These are phyloP conservation scores for Limnothrissa miodon DNA, from an alignment of 2,113 vertebrate genomes.

Conservation along the genomic window DNA sequence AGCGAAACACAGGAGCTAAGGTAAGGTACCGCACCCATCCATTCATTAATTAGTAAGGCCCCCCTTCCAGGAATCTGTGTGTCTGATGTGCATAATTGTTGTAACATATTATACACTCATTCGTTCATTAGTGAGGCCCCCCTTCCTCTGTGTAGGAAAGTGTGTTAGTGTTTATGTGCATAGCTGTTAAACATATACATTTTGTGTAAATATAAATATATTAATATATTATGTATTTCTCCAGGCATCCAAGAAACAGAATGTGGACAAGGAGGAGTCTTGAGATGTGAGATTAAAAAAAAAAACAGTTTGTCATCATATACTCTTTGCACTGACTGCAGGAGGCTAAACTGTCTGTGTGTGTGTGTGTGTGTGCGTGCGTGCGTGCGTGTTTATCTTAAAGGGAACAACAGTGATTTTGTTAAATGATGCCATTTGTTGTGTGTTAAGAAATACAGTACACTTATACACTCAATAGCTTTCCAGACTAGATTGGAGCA, in stretches of 20 bases:
- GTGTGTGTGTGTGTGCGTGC: constrained; percentile 24
- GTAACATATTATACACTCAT: no score
- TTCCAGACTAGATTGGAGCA: neutral
- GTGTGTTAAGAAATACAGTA: neutral
- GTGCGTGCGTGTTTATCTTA: constrained; percentile 16
- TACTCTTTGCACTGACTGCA: neutral
- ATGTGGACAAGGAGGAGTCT: constrained; percentile 64
- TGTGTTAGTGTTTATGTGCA: neutral
- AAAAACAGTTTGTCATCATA: neutral
- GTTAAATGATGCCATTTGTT: neutral
- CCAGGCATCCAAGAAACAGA: constrained; percentile 71
- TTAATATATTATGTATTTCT: constrained; percentile 23
- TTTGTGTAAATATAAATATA: neutral
- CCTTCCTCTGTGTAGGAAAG: neutral
- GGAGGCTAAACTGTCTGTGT: constrained; percentile 23
- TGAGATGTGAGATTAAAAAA: constrained; percentile 59
- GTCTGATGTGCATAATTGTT: no score
- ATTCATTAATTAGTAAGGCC: no score
- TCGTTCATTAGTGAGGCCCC: no score
- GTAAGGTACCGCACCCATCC: constrained; percentile 43
- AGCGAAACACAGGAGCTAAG: constrained; percentile 47
- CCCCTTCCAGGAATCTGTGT: no score
- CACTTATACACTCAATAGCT: neutral
- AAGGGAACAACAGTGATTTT: constrained; percentile 7
- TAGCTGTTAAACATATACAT: neutral